Evolutionary conservation across 2,113 vertebrate species (phyloP), one percentile per base, ranked within the genome.

Genomic region (Capricornis sumatraensis): DNA sequence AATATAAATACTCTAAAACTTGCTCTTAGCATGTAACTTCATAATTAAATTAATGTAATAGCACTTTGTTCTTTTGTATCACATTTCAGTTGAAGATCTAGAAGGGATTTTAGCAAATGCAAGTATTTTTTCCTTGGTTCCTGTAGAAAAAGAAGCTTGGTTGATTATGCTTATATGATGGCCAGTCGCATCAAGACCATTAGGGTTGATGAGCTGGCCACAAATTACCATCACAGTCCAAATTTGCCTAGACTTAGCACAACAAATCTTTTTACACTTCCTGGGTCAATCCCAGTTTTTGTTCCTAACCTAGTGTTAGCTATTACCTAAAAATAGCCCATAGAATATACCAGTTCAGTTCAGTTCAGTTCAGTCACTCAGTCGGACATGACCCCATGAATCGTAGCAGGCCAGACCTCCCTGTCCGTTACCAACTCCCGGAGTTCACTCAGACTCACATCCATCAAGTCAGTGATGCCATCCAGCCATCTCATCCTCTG

Each of bases 21-120:
- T 98, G 94, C 95, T 95, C 57, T 97, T 71, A 97, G 92, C 30
- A 92, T 96, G 90, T 92, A 95, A 92, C 87, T 97, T 96, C 82
- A 87, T 87, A 94, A 96, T 97, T 93, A 81, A 79, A 40, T 97
- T 94, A 96, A 96, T 86, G n/a, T 94, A 97, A 97, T 87, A 95
- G 92, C 82, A 89, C 67, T 98, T 74, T 94, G 85, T 86, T 88
- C 76, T 92, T 95, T 91, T 50, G 97, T 97, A 88, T 97, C 89
- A 86, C 67, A 52, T 98, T 98, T 98, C 96, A 91, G 0, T 53
- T 93, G 83, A 95, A 96, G 93, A 91, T 82, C 88, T 95, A 89
- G 91, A 94, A 96, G n/a, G 45, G 28, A 92, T 96, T 97, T 96
- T 95, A 97, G 94, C 94, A 95, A 97, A 94, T 74, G 55, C 17